Evolutionary conservation across 2,888 invertebrate genomes (phyloP), one percentile per base, ranked within the genome.

Genomic region (Yponomeuta sedellus): DNA sequence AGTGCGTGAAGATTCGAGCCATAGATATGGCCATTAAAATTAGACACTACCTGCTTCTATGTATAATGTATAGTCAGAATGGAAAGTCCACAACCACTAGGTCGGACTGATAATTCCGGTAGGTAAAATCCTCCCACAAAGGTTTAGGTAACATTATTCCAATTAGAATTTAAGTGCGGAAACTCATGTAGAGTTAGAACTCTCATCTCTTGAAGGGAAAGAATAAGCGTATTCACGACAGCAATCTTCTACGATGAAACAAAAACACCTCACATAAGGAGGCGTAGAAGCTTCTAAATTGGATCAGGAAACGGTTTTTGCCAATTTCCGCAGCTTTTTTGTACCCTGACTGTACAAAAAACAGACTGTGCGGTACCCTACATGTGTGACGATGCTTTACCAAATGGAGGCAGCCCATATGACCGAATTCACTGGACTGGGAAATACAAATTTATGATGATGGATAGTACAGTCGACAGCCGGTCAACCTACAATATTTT

Each of bases 361-460:
- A 63, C 63, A 20, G 40, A 63, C 44, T 40, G 63, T 8, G 20
- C 5, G 44, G 12, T 40, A 63, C 59, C 68, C 68, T 65, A 67
- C 66, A 68, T 67, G 66, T 66, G 66, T 67, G 67, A 28, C 66
- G 64, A 59, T 56, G 67, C 68, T 69, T 67, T 61, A 67, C 67
- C 66, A 34, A 8, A 34, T 5, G 34, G 34, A 34, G 34, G 34
- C 39, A 61, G 63, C 20, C 22, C 28, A 34, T 16, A 12, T 28
- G 25, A 61, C 34, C 20, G 59, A 22, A 20, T 11, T 59, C 25
- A 59, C 59, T 59, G 19, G 22, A 25, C 59, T 22, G 59, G 59
- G 20, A 59, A 59, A 59, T 19, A 59, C 20, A 20, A 59, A 59
- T 19, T 59, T 59, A 59, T 59, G 12, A 11, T 52, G 59, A 59